These are phyloP conservation scores for Rhabditophanes sp. DNA, from an alignment of 2,888 invertebrate species.

Conservation along the genomic window DNA sequence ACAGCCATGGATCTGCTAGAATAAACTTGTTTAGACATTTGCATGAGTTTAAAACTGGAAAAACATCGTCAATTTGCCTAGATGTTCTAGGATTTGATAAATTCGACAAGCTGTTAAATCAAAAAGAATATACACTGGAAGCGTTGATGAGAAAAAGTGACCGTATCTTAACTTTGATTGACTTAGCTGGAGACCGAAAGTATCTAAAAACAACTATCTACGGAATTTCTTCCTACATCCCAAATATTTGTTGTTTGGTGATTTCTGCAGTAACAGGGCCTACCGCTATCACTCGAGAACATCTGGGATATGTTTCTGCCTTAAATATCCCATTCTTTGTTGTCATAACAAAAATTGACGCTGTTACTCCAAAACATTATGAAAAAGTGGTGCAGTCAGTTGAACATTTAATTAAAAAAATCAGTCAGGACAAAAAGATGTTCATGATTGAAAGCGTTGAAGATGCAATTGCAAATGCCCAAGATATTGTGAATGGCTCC, in stretches of 20 bases:
- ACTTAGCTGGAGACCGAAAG: constrained; percentile 85
- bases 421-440: not conserved
- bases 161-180: constrained; percentile 81
- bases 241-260: constrained; percentile 43
- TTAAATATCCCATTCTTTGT: constrained; percentile 66
- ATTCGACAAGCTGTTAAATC: constrained; percentile 28
- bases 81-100: constrained; percentile 68
- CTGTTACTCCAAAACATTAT: constrained; percentile 51
- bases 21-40: constrained; percentile 78
- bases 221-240: constrained; percentile 59
- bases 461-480: too few species aligned
- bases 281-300: constrained; percentile 62
- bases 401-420: not conserved
- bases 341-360: constrained; percentile 79
- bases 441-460: too few species aligned
- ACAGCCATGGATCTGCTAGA: constrained; percentile 71
- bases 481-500: too few species aligned
- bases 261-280: constrained; percentile 57
- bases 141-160: constrained; percentile 80
- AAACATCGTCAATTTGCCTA: constrained; percentile 82
- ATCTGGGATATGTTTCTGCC: constrained; percentile 59
- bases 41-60: constrained; percentile 81
- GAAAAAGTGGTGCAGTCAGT: constrained; percentile 18
- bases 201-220: constrained; percentile 85
- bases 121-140: constrained; percentile 25